These are phyloP conservation scores for Molothrus ater DNA, from an alignment of 2,797 vertebrate species.

Conservation along the genomic window DNA sequence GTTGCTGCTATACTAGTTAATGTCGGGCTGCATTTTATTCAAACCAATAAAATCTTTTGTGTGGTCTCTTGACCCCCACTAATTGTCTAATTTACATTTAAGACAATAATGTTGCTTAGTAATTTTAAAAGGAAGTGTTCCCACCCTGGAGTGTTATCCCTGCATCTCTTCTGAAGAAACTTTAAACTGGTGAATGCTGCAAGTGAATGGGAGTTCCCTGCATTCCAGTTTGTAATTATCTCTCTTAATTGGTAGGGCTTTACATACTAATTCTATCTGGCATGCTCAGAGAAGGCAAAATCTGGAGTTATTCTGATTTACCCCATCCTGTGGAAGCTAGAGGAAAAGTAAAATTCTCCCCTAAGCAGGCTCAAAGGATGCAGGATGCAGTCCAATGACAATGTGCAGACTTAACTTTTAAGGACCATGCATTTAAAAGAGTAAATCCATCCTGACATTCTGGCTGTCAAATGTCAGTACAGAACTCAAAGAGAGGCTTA, in stretches of 20 bases:
- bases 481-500: not conserved
- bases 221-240: not conserved
- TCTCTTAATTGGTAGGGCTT: slow-evolving; percentile 41
- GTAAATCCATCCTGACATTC: not conserved
- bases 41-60: slow-evolving; percentile 65
- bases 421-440: not conserved
- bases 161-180: slow-evolving; percentile 39
- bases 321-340: not conserved
- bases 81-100: slow-evolving; percentile 61
- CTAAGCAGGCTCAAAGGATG: not conserved
- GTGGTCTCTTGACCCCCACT: slow-evolving; percentile 38
- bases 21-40: slow-evolving; percentile 59
- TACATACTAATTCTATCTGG: slow-evolving; percentile 25
- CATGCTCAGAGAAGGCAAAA: not conserved
- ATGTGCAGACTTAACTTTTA: not conserved
- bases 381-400: not conserved
- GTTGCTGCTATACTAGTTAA: not conserved
- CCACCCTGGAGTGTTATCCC: slow-evolving; percentile 3
- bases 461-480: not conserved
- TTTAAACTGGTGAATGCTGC: slow-evolving; percentile 35
- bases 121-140: slow-evolving; percentile 54
- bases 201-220: slow-evolving; percentile 25
- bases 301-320: not conserved
- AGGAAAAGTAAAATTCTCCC: not conserved
- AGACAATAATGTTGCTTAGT: slow-evolving; percentile 48